A percentile compares a stretch with the other conserved stretches of the same genome.
phyloP scores from a whole-genome alignment of 2,113 vertebrate species.

The Isichthys henryi region DNA sequence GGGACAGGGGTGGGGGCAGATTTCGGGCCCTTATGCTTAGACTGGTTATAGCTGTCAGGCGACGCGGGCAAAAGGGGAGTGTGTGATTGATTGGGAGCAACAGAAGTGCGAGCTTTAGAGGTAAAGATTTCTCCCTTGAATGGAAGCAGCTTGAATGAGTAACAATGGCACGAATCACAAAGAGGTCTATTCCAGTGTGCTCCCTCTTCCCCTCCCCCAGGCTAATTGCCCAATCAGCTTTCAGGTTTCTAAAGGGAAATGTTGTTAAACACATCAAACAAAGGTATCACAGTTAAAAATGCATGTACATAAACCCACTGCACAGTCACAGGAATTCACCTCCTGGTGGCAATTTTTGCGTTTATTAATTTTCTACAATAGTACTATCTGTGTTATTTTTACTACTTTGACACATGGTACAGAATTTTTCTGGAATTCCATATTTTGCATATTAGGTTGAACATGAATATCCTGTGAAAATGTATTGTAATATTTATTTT shows the following conservation, averaged over 20 bases:
- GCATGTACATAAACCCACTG: not conserved
- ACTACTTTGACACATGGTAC: not conserved
- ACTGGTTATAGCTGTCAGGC: conserved; percentile 7
- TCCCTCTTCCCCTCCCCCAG: not conserved
- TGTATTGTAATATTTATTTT: conserved; percentile 26
- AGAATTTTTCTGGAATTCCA: not conserved
- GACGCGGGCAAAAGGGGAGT: conserved; percentile 3
- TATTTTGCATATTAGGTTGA: conserved; percentile 1
- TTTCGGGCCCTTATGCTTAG: not conserved
- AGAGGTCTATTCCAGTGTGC: not conserved
- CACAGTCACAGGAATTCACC: not conserved
- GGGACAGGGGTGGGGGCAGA: not conserved
- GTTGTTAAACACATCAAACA: not conserved
- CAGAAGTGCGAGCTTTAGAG: conserved; percentile 15
- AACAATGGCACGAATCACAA: conserved; percentile 26
- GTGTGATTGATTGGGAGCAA: conserved; percentile 28
- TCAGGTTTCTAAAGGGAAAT: not conserved
- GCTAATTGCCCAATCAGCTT: conserved; percentile 13
- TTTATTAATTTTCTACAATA: not conserved
- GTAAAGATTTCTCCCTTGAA: conserved; percentile 18
- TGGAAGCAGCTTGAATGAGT: conserved; percentile 13
- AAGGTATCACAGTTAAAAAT: not conserved
- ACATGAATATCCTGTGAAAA: not conserved
- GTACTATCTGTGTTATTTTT: not conserved
- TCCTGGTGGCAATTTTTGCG: not conserved